Conservation (phyloP, 2,113 vertebrate species). For the Datnioides undecimradiatus region DNA sequence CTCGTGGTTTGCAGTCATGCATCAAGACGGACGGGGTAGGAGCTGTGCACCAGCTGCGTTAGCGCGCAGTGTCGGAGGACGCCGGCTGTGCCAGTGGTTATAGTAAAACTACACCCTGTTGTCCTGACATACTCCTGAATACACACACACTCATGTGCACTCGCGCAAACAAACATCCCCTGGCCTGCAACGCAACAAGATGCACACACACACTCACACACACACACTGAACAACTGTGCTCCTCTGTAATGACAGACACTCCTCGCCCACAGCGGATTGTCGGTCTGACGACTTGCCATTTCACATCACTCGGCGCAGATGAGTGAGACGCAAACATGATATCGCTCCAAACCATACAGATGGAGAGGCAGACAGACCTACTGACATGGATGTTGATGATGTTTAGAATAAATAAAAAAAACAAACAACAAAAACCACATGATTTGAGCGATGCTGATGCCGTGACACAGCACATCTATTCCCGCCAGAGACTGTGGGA, state of each 20-base stretch:
- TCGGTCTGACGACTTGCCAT: conserved; percentile 74
- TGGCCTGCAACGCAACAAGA: conserved; percentile 21
- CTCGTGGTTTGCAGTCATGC: not conserved
- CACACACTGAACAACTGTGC: conserved; percentile 20
- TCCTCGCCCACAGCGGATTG: conserved; percentile 68
- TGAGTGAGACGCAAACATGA: conserved; percentile 71
- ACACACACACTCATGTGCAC: conserved; percentile 8
- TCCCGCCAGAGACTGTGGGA: conserved; percentile 45
- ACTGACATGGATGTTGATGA: conserved; percentile 67
- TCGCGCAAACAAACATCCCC: conserved; percentile 13
- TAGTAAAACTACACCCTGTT: conserved; percentile 30
- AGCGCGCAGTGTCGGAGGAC: not conserved
- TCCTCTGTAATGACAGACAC: conserved; percentile 60
- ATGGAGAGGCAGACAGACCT: conserved; percentile 63
- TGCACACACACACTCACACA: conserved; percentile 11
- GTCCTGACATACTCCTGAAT: conserved; percentile 44
- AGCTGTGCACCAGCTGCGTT: conserved; percentile 35
- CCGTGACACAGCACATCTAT: conserved; percentile 64
- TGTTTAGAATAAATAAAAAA: conserved; percentile 49
- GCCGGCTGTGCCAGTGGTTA: conserved; percentile 45
- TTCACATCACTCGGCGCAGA: conserved; percentile 71
- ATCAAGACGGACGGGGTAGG: conserved; percentile 10
- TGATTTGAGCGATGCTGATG: conserved; percentile 74
- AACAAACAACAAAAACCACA: too few relatives aligned
- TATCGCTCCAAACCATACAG: conserved; percentile 74